A percentile compares a stretch with the other conserved stretches of the same genome.
These are phyloP conservation scores for Oncorhynchus mykiss DNA, from an alignment of 2,113 vertebrate species.

Conservation along the genomic window DNA sequence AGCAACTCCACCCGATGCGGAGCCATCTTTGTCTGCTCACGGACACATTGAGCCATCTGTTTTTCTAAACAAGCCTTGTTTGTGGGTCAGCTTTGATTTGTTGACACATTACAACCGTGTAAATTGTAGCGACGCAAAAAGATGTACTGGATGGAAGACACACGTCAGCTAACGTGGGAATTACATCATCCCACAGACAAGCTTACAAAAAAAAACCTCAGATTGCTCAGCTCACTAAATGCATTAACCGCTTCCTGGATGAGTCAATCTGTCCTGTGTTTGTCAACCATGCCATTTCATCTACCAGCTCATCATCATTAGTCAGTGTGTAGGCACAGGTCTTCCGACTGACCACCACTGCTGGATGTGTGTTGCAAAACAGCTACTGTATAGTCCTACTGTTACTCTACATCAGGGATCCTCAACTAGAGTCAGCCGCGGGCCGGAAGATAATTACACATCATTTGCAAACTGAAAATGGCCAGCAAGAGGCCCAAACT, in stretches of 20 bases:
- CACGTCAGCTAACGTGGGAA: slow-evolving; percentile 27
- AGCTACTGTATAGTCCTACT: neutral
- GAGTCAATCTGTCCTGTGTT: neutral
- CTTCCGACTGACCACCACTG: neutral
- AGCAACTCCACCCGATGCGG: neutral
- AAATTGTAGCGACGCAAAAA: slow-evolving; percentile 17
- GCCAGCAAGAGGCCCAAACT: too few relatives aligned
- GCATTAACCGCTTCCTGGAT: neutral
- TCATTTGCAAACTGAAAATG: too few relatives aligned
- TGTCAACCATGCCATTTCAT: neutral
- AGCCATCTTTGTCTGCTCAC: neutral
- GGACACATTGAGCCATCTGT: neutral
- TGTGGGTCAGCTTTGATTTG: slow-evolving; percentile 36
- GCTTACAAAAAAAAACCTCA: slow-evolving; percentile 5
- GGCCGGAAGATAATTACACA: too few relatives aligned
- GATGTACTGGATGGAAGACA: slow-evolving; percentile 27
- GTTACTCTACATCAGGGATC: neutral
- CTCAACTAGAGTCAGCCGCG: too few relatives aligned
- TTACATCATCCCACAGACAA: slow-evolving; percentile 17
- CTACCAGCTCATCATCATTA: neutral
- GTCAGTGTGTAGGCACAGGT: neutral
- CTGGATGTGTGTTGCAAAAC: neutral
- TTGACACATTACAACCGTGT: slow-evolving; percentile 20
- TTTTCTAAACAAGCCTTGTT: slow-evolving; percentile 8
- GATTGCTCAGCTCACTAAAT: neutral